These are phyloP conservation scores for Drosophila sulfurigaster DNA, from an alignment of 1,140 invertebrate species.

Conservation along the genomic window DNA sequence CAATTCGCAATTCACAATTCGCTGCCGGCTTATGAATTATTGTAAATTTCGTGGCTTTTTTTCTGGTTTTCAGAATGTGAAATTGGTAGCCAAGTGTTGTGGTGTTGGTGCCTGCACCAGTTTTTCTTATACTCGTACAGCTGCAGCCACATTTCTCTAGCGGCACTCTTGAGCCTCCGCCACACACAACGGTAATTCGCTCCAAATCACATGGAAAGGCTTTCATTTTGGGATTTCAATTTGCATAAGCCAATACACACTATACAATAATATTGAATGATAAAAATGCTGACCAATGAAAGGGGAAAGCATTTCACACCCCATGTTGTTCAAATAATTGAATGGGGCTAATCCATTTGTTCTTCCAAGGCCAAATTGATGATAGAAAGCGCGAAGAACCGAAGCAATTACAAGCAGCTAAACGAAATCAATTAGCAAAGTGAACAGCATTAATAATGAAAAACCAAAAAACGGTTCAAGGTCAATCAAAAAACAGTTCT, in stretches of 20 bases:
- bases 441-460: not conserved
- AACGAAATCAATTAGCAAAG: slow-evolving; percentile 3
- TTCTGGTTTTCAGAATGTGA: slow-evolving; percentile 80
- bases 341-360: slow-evolving; percentile 7
- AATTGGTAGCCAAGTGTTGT: slow-evolving; percentile 51
- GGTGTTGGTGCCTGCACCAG: slow-evolving; percentile 10
- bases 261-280: slow-evolving; percentile 25
- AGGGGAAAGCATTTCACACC: slow-evolving; percentile 31
- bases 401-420: not conserved
- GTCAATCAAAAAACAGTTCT: slow-evolving; percentile 4
- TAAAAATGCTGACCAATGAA: slow-evolving; percentile 28
- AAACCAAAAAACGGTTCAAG: slow-evolving; percentile 13
- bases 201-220: slow-evolving; percentile 69
- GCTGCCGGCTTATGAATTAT: slow-evolving; percentile 78
- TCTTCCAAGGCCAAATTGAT: slow-evolving; percentile 9
- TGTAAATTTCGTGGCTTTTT: slow-evolving; percentile 76
- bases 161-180: slow-evolving; percentile 27
- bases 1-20: slow-evolving; percentile 45
- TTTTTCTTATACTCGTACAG: slow-evolving; percentile 16
- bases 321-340: slow-evolving; percentile 11
- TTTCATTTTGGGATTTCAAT: slow-evolving; percentile 69
- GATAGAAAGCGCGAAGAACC: not conserved
- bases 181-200: slow-evolving; percentile 72
- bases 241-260: slow-evolving; percentile 58
- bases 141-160: slow-evolving; percentile 67